Conservation (phyloP, 2,113 vertebrate species). For the Struthidea cinerea region DNA sequence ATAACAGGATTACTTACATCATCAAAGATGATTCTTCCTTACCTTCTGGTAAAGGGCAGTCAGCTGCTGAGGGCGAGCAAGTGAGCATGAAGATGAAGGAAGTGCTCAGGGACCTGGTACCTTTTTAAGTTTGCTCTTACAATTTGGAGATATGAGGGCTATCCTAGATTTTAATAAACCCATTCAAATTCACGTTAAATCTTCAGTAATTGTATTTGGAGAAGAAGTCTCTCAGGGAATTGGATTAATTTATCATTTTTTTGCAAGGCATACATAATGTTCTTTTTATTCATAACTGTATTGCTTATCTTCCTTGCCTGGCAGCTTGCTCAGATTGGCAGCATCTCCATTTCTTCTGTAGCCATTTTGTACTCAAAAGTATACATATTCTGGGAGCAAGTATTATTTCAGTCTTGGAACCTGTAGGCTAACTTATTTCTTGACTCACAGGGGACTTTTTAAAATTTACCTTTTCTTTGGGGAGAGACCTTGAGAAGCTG, state of each 20-base stretch:
- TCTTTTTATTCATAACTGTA: neutral
- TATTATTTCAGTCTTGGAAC: neutral
- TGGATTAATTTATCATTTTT: neutral
- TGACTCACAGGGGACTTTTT: neutral
- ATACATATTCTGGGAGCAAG: neutral
- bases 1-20: neutral
- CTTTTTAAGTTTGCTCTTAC: neutral
- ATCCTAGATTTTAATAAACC: neutral
- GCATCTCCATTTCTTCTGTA: neutral
- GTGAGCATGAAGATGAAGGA: neutral
- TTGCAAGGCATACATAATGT: neutral
- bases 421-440: neutral
- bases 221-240: neutral
- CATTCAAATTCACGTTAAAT: neutral
- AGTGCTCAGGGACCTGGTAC: neutral
- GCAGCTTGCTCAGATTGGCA: neutral
- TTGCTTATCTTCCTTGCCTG: neutral
- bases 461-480: neutral
- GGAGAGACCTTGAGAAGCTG: neutral
- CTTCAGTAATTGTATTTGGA: neutral
- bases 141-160: neutral
- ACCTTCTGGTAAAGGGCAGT: neutral
- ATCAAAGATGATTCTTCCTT: neutral
- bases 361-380: neutral
- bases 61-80: neutral